Percentiles rank a stretch among this genome's conserved stretches.
These are phyloP conservation scores for Pangasius sanitwongsei DNA, from an alignment of 2,797 vertebrate species.

Conservation along the genomic window DNA sequence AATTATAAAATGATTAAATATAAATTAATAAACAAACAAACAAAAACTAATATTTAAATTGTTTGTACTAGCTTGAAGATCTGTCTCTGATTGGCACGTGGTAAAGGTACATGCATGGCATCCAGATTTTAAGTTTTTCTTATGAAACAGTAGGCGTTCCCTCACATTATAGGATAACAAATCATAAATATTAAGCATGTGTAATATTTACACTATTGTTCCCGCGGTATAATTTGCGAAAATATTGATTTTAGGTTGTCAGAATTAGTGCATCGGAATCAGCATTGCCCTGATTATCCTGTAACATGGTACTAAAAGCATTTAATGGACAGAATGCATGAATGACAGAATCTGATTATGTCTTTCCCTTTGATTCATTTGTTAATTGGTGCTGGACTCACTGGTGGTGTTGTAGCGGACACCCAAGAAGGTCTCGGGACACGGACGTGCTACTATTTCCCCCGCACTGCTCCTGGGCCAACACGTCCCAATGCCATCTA, in stretches of 20 bases:
- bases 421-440: slow-evolving; percentile 86
- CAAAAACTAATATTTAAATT: no score
- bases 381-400: slow-evolving; percentile 66
- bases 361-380: not conserved
- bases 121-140: not conserved
- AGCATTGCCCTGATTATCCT: not conserved
- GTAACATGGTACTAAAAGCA: not conserved
- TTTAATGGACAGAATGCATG: not conserved
- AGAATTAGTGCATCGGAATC: not conserved
- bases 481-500: slow-evolving; percentile 91
- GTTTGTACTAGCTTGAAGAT: not conserved
- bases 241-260: not conserved
- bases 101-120: not conserved
- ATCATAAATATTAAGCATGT: not conserved
- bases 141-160: not conserved
- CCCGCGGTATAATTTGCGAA: not conserved
- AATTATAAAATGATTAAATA: not conserved
- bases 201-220: not conserved
- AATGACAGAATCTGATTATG: not conserved
- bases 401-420: slow-evolving; percentile 91
- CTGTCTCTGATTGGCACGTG: not conserved
- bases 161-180: not conserved
- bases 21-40: not conserved
- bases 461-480: slow-evolving; percentile 86
- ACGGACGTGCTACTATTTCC: slow-evolving; percentile 83